Percentiles rank a stretch among this genome's conserved stretches.
These are phyloP conservation scores for Rousettus madagascariensis DNA, from an alignment of 2,797 vertebrate species.

Conservation along the genomic window DNA sequence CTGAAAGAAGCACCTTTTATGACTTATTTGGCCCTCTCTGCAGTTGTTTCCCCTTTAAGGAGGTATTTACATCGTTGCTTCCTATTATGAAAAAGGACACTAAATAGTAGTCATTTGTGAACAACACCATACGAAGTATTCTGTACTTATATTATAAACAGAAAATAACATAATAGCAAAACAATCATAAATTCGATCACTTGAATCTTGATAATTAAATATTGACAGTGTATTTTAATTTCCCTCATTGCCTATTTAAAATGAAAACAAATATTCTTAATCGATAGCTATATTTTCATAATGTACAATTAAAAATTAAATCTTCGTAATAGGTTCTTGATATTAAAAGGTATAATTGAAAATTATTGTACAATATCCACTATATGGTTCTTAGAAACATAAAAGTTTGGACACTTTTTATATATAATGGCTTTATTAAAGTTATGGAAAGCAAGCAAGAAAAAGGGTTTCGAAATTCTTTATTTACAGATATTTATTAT, in stretches of 20 bases:
- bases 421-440: constrained; percentile 52
- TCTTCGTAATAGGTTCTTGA: constrained; percentile 43
- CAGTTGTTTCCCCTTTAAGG: constrained; percentile 42
- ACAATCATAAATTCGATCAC: not conserved
- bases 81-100: constrained; percentile 45
- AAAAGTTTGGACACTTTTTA: not conserved
- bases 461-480: not conserved
- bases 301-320: constrained; percentile 54
- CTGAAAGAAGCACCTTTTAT: not conserved
- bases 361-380: not conserved
- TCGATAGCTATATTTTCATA: constrained; percentile 35
- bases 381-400: constrained; percentile 54
- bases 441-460: not conserved
- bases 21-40: not conserved
- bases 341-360: constrained; percentile 53
- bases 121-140: constrained; percentile 22
- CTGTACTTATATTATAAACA: not conserved
- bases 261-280: constrained; percentile 60
- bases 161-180: constrained; percentile 47
- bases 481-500: not conserved
- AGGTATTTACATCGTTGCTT: not conserved
- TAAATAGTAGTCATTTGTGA: constrained; percentile 24
- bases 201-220: constrained; percentile 39
- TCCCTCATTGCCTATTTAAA: constrained; percentile 51
- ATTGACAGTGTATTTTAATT: constrained; percentile 66